Evolutionary conservation across 2,797 vertebrate genomes (phyloP).

Genomic region (Borostomias antarcticus): DNA sequence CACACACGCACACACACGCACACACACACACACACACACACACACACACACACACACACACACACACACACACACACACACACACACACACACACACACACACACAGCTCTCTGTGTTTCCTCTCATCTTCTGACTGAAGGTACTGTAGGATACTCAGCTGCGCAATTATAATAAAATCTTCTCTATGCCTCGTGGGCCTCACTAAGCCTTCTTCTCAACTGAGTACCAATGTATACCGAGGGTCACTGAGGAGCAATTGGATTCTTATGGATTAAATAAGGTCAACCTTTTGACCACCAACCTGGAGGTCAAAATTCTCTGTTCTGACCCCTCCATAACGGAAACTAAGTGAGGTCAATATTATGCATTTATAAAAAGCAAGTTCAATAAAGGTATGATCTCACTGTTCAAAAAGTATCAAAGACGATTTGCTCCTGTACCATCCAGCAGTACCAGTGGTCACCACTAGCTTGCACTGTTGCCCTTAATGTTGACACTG

Average conservation of each 20-base stretch:
- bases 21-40: constrained; percentile 11
- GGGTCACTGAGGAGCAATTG: constrained; percentile 48
- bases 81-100: constrained; percentile 6
- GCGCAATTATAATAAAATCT: constrained; percentile 61
- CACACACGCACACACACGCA: constrained; percentile 2
- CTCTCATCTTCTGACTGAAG: constrained; percentile 54
- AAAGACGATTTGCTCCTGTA: constrained; percentile 27
- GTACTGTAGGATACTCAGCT: constrained; percentile 53
- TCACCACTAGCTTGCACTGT: constrained; percentile 77
- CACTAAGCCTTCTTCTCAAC: constrained; percentile 29
- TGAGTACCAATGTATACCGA: constrained; percentile 41
- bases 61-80: constrained; percentile 10
- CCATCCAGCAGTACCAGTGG: constrained; percentile 54
- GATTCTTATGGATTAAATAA: constrained; percentile 51
- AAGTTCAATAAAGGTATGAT: neutral
- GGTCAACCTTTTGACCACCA: too few species aligned
- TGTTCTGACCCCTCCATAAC: constrained; percentile 49
- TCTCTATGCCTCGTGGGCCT: constrained; percentile 58
- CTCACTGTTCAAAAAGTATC: neutral
- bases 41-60: constrained; percentile 4
- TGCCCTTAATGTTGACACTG: constrained; percentile 56
- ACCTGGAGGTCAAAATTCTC: constrained; percentile 52
- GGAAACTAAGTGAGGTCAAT: constrained; percentile 43
- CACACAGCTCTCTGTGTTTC: constrained; percentile 25
- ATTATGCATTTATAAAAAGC: neutral